Evolutionary conservation across 2,113 vertebrate genomes (phyloP).

Genomic region (Nestor notabilis): DNA sequence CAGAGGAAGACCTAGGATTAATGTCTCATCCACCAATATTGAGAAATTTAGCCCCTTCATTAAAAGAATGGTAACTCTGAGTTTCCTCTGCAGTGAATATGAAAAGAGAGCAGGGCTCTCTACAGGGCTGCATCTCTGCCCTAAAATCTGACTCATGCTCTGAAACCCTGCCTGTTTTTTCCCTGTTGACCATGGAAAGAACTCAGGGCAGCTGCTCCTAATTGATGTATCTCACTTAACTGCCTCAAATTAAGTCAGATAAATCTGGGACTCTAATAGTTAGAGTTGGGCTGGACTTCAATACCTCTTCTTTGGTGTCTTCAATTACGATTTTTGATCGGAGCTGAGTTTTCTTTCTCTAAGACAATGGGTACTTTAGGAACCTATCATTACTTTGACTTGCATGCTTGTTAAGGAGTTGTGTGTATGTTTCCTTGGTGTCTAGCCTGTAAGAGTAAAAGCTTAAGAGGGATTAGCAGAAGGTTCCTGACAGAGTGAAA

Average conservation of each 20-base stretch:
- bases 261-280: not conserved
- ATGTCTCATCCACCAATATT: not conserved
- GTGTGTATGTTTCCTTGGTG: not conserved
- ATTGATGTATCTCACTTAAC: not conserved
- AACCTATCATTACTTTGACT: not conserved
- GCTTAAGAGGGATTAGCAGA: not conserved
- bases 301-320: not conserved
- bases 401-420: not conserved
- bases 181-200: not conserved
- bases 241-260: not conserved
- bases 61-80: not conserved
- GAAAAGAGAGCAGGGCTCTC: not conserved
- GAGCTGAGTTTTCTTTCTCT: not conserved
- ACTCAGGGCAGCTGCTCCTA: not conserved
- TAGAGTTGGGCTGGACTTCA: not conserved
- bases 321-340: not conserved
- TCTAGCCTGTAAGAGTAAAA: not conserved
- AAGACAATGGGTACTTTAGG: not conserved
- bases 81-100: not conserved
- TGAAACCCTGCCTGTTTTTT: not conserved
- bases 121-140: not conserved
- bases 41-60: not conserved
- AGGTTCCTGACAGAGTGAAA: not conserved
- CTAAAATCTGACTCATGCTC: not conserved
- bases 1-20: not conserved